These are phyloP conservation scores for Phallusia fumigata DNA, from an alignment of 23 tunicate species.

Conservation along the genomic window DNA sequence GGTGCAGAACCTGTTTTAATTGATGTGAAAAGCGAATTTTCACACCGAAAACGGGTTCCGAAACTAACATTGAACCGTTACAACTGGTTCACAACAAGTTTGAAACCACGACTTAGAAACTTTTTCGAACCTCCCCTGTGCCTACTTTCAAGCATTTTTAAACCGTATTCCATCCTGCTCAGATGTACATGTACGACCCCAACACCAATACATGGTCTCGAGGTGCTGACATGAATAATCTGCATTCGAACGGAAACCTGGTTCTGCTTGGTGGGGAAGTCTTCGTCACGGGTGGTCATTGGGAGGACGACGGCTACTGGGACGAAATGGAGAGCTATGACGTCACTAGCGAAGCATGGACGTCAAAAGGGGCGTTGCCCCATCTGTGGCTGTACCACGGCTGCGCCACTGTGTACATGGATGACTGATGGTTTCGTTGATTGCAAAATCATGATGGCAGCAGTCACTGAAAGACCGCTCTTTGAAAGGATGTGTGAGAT, in stretches of 20 bases:
- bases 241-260: slow-evolving; percentile 79
- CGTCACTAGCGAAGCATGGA: slow-evolving; percentile 38
- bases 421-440: not conserved
- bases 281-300: slow-evolving; percentile 83
- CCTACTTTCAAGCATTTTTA: not conserved
- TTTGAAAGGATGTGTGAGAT: too few relatives aligned
- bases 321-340: slow-evolving; percentile 79
- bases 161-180: not conserved
- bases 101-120: too few relatives aligned
- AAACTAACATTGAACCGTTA: too few relatives aligned
- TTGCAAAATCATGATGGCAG: too few relatives aligned
- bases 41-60: too few relatives aligned
- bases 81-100: too few relatives aligned
- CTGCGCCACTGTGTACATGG: slow-evolving; percentile 31
- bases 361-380: slow-evolving; percentile 60
- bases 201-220: slow-evolving; percentile 72
- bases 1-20: too few relatives aligned
- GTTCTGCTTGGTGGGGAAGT: slow-evolving; percentile 37
- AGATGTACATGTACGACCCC: slow-evolving; percentile 72
- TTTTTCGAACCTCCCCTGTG: not conserved
- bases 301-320: slow-evolving; percentile 76
- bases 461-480: too few relatives aligned
- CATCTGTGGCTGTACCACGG: slow-evolving; percentile 87
- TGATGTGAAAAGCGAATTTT: too few relatives aligned
- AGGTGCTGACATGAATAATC: slow-evolving; percentile 66